Evolutionary conservation across 2,113 vertebrate species (phyloP).

Genomic region (Gambusia affinis): DNA sequence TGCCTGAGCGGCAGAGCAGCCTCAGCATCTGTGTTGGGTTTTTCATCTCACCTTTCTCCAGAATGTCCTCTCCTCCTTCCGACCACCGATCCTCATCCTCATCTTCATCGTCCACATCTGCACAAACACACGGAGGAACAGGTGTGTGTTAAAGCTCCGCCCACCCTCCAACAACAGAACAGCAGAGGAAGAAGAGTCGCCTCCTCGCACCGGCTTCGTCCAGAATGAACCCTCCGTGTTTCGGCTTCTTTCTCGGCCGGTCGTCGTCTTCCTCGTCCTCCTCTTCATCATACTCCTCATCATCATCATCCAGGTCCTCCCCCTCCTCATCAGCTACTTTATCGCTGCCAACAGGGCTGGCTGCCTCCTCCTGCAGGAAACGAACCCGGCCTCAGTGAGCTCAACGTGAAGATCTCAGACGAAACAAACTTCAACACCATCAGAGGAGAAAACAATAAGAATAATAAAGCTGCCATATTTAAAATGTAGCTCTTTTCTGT

Average conservation of each 20-base stretch:
- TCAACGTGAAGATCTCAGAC: background rate
- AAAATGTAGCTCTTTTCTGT: no score
- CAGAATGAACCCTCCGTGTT: conserved; percentile 90
- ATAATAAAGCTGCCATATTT: background rate
- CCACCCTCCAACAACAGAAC: background rate
- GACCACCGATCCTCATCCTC: conserved; percentile 95
- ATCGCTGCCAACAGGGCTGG: conserved; percentile 87
- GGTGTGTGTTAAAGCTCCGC: background rate
- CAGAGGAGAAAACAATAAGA: background rate
- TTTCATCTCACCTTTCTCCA: conserved; percentile 88
- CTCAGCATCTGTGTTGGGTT: no score
- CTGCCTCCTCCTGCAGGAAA: conserved; percentile 79
- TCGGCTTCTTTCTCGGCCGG: conserved; percentile 88
- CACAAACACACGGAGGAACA: background rate
- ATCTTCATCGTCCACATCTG: conserved; percentile 95
- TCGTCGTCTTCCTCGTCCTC: conserved; percentile 94
- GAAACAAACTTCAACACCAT: no score
- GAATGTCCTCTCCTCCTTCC: conserved; percentile 89
- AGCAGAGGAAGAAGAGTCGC: background rate
- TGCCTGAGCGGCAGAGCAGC: no score
- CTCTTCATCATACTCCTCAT: conserved; percentile 88
- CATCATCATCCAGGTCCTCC: conserved; percentile 86
- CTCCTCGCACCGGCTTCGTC: conserved; percentile 87
- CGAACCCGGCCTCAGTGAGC: background rate
- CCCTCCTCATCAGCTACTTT: conserved; percentile 88